Evolutionary conservation across 2,113 vertebrate species (phyloP).

Genomic region (Rhinolophus sinicus): DNA sequence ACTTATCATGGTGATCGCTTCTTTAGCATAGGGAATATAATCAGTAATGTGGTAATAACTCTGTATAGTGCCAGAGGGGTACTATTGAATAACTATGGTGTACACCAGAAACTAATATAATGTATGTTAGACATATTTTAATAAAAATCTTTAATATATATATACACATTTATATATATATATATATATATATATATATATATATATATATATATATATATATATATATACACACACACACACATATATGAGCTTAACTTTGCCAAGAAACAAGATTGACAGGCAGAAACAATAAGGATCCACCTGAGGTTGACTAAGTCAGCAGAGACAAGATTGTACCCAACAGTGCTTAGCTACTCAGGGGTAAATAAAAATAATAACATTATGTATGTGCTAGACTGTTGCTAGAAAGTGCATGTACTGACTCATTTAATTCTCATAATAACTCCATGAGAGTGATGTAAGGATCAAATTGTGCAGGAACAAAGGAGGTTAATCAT

Average conservation of each 20-base stretch:
- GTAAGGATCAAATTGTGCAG: not conserved
- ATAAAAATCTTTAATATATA: no score
- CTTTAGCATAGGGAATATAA: no score
- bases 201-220: no score
- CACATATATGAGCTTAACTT: not conserved
- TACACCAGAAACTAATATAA: no score
- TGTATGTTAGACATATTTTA: no score
- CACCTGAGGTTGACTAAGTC: not conserved
- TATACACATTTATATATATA: no score
- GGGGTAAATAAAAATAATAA: constrained; percentile 20
- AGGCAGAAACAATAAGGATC: not conserved
- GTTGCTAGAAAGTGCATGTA: not conserved
- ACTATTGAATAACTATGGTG: no score
- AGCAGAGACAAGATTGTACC: not conserved
- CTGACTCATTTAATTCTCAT: not conserved
- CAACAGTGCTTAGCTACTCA: not conserved
- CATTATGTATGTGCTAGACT: not conserved
- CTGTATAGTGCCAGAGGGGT: no score
- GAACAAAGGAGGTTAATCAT: not conserved
- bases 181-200: no score
- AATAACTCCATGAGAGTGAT: not conserved
- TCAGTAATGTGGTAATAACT: no score
- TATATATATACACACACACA: no score
- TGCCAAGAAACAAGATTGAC: not conserved
- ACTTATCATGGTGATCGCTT: no score